Conservation (phyloP, 2,113 vertebrate species). For the Podarcis muralis region DNA sequence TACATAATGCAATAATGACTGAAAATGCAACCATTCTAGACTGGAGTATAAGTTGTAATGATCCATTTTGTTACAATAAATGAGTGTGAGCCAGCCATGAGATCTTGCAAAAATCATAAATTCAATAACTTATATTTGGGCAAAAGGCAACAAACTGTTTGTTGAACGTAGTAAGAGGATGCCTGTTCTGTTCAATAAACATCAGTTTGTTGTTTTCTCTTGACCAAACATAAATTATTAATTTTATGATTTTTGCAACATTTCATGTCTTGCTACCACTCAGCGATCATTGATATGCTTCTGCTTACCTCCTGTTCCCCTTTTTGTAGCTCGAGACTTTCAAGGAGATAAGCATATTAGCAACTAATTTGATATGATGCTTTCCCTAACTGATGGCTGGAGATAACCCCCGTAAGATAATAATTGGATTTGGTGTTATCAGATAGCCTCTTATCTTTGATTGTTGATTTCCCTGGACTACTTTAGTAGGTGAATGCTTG, state of each 20-base stretch:
- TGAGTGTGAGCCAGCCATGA: neutral
- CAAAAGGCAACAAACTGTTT: slow-evolving; percentile 5
- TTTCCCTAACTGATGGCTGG: neutral
- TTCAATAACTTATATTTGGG: slow-evolving; percentile 12
- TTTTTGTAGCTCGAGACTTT: neutral
- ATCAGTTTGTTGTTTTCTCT: neutral
- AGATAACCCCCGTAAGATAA: neutral
- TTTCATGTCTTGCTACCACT: neutral
- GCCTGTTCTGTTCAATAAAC: neutral
- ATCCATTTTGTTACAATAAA: neutral
- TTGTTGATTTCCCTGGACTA: neutral
- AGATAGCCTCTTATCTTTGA: neutral
- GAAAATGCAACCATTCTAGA: neutral
- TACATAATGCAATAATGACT: neutral
- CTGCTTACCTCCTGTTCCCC: neutral
- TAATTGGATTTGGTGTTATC: neutral
- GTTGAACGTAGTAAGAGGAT: neutral
- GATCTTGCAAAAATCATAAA: neutral
- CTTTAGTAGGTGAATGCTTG: neutral
- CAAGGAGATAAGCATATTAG: neutral
- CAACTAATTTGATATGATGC: slow-evolving; percentile 14
- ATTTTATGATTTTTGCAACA: neutral
- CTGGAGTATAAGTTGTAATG: neutral
- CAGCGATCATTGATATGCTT: neutral
- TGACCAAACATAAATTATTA: slow-evolving; percentile 12